Evolutionary conservation across 2,797 vertebrate genomes (phyloP), one percentile per base, ranked within the genome.

Genomic region (Eospalax fontanierii): DNA sequence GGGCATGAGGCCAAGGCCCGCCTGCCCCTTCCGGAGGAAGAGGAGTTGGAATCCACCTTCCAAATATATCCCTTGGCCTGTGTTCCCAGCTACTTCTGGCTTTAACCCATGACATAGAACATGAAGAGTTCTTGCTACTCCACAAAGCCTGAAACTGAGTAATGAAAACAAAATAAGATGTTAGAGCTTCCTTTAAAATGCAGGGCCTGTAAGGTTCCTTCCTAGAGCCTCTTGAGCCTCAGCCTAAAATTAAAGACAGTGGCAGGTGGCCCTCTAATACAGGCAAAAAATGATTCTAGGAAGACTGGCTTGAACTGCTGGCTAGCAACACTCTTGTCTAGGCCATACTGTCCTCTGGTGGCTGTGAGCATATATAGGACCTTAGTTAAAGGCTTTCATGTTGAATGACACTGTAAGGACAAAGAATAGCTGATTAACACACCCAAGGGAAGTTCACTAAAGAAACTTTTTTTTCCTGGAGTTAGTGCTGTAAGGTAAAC

Each of bases 1-100:
- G 38, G 71, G 71, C 66, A 50, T 89, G 40, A 92, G 57, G 35
- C 91, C 83, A 90, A 96, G 74, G 0, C 46, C 35, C 40, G 70
- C 30, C 74, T 96, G 63, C 61, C 65, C n/a, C 65, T 97, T 96
- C 91, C 10, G 3, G 79, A 95, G 91, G 93, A 95, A 97, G 71
- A 88, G 24, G 74, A 94, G 82, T 76, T 96, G 85, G 80, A 95
- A 90, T 97, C 38, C 24, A 91, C 75, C 83, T 94, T 96, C 89
- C 93, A 97, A 95, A 96, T 96, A 94, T 91, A 96, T 95, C 89
- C n/a, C 30, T 95, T 76, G 46, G 75, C 80, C 19, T 50, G 33
- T 71, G 66, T 33, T 92, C 93, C 71, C 46, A 95, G 75, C 46
- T 94, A 30, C 30, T 92, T 97, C 95, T 95, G 59, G 65, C 54